Evolutionary conservation across 2,888 invertebrate genomes (phyloP).

Genomic region (Dryocosmus kuriphilus): DNA sequence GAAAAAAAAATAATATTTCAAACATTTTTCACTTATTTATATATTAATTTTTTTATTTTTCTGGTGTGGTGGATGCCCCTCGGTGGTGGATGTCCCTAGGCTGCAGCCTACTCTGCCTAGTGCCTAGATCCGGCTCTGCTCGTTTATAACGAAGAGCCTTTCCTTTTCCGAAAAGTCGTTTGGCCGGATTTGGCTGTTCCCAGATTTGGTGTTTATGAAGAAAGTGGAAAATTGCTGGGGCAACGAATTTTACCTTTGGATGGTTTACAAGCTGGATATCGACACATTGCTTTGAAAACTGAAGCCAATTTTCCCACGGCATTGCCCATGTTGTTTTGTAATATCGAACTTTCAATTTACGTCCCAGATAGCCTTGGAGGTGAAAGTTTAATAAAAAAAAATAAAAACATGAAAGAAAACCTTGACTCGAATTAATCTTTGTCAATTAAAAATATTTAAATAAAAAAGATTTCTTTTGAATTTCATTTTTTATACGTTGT

Average conservation of each 20-base stretch:
- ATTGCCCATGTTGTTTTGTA: constrained; percentile 84
- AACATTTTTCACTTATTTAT: too few relatives aligned
- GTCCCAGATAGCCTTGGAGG: constrained; percentile 85
- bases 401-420: fast-evolving
- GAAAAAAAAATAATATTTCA: too few relatives aligned
- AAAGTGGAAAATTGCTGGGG: constrained; percentile 84
- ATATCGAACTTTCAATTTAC: constrained; percentile 85
- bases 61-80: too few relatives aligned
- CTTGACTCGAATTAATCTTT: too few relatives aligned
- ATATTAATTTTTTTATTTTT: too few relatives aligned
- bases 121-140: too few relatives aligned
- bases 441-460: background rate
- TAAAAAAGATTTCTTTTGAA: background rate
- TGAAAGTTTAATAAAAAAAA: constrained; percentile 59
- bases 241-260: constrained; percentile 85
- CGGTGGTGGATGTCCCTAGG: too few relatives aligned
- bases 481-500: too few relatives aligned
- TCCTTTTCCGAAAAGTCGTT: constrained; percentile 86
- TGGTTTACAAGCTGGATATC: constrained; percentile 84
- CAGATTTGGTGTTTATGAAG: constrained; percentile 85
- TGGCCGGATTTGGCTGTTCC: constrained; percentile 85
- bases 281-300: constrained; percentile 84
- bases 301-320: constrained; percentile 86
- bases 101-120: too few relatives aligned
- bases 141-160: constrained; percentile 85